Evolutionary conservation across 2,888 invertebrate species (phyloP).

Genomic region (Leucophenga maculata): DNA sequence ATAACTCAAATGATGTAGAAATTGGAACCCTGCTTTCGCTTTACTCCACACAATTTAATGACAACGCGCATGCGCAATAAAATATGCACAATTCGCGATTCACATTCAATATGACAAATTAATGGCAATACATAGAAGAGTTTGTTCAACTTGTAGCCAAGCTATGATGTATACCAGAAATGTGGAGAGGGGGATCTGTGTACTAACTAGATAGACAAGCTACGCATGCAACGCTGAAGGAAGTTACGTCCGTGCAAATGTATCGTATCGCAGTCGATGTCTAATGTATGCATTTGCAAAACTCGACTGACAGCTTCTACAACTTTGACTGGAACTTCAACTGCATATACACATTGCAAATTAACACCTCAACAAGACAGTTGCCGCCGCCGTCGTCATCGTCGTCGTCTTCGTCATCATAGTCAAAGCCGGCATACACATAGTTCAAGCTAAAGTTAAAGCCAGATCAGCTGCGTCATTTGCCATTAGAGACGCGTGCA

Average conservation of each 20-base stretch:
- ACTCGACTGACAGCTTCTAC: conserved; percentile 26
- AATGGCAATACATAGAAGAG: conserved; percentile 32
- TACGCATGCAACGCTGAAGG: conserved; percentile 11
- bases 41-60: conserved; percentile 10
- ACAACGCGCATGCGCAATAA: conserved; percentile 25
- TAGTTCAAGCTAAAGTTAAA: conserved; percentile 22
- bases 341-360: conserved; percentile 20
- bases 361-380: conserved; percentile 28
- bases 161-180: neutral
- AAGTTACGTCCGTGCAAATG: conserved; percentile 2
- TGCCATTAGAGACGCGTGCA: conserved; percentile 53
- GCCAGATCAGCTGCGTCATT: conserved; percentile 43
- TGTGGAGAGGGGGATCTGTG: neutral
- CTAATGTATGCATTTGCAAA: conserved; percentile 26
- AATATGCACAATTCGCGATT: conserved; percentile 25
- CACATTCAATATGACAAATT: conserved; percentile 41
- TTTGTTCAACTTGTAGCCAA: conserved; percentile 21
- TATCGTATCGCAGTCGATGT: conserved; percentile 12
- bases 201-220: neutral
- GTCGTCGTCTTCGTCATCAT: no score
- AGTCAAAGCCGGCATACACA: conserved; percentile 13
- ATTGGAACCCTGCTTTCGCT: no score
- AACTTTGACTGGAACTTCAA: neutral
- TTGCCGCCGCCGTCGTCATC: no score
- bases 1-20: no score